phyloP scores from a whole-genome alignment of 2,113 vertebrate species.

The Notiomystis cincta region DNA sequence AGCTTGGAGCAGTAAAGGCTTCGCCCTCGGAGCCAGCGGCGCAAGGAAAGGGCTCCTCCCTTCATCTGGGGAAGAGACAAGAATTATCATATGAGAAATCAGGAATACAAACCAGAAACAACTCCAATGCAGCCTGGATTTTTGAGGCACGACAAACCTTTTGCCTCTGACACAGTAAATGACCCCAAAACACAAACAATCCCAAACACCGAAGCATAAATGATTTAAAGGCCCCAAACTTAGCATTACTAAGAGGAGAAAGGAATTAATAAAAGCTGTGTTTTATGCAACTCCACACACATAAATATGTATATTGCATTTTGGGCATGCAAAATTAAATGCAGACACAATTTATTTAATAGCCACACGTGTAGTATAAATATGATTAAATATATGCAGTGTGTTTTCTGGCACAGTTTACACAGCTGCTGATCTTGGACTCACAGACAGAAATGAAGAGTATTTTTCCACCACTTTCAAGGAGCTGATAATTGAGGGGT shows the following conservation, averaged over 20 bases:
- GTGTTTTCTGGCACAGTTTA: not conserved
- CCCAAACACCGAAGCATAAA: not conserved
- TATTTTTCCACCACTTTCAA: not conserved
- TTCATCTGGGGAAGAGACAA: constrained; percentile 72
- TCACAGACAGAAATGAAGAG: not conserved
- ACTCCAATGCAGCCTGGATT: not conserved
- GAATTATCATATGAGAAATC: accelerated
- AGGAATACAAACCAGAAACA: accelerated
- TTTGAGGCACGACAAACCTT: not conserved
- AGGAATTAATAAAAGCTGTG: not conserved
- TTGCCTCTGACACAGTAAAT: not conserved
- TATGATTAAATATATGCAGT: accelerated
- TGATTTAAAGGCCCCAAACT: not conserved
- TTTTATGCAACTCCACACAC: not conserved
- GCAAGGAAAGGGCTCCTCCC: constrained; percentile 75
- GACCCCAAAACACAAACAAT: accelerated
- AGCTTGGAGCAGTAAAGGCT: constrained; percentile 87
- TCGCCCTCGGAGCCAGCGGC: constrained; percentile 82
- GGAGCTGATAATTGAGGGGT: not conserved
- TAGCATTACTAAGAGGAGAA: not conserved
- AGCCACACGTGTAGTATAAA: accelerated
- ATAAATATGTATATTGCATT: not conserved
- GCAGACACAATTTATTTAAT: not conserved
- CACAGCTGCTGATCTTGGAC: not conserved
- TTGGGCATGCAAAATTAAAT: not conserved